Percentiles rank a stretch among this genome's conserved stretches.
phyloP scores from a whole-genome alignment of 2,113 vertebrate genomes.

The Epinephelus moara region DNA sequence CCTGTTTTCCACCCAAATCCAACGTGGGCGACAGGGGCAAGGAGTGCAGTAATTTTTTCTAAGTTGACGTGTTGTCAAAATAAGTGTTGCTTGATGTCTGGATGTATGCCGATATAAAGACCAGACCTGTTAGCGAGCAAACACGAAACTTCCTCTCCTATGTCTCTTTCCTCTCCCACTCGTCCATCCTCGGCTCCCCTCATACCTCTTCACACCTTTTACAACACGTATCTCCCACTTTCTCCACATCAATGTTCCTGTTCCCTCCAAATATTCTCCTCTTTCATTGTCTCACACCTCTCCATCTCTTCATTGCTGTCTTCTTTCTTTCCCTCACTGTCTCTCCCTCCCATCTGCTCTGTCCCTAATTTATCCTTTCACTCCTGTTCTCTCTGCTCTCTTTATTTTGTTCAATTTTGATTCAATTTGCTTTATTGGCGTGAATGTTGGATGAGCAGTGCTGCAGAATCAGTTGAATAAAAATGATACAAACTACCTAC shows the following conservation, averaged over 20 bases:
- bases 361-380: neutral
- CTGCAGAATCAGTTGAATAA: neutral
- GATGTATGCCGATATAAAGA: conserved; percentile 16
- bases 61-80: conserved; percentile 15
- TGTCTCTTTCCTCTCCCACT: neutral
- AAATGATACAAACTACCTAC: conserved; percentile 27
- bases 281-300: neutral
- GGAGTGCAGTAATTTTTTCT: neutral
- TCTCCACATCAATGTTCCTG: neutral
- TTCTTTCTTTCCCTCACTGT: neutral
- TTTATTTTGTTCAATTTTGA: conserved; percentile 14
- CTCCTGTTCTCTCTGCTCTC: neutral
- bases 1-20: conserved; percentile 2
- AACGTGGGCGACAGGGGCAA: neutral
- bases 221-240: neutral
- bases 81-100: conserved; percentile 51
- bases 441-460: conserved; percentile 20
- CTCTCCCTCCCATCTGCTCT: neutral
- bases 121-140: conserved; percentile 16
- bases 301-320: neutral
- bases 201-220: neutral
- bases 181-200: conserved; percentile 12
- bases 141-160: conserved; percentile 26
- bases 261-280: neutral
- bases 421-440: conserved; percentile 24